Evolutionary conservation across 2,797 vertebrate species (phyloP), one percentile per base, ranked within the genome.

Genomic region (Numenius phaeopus): DNA sequence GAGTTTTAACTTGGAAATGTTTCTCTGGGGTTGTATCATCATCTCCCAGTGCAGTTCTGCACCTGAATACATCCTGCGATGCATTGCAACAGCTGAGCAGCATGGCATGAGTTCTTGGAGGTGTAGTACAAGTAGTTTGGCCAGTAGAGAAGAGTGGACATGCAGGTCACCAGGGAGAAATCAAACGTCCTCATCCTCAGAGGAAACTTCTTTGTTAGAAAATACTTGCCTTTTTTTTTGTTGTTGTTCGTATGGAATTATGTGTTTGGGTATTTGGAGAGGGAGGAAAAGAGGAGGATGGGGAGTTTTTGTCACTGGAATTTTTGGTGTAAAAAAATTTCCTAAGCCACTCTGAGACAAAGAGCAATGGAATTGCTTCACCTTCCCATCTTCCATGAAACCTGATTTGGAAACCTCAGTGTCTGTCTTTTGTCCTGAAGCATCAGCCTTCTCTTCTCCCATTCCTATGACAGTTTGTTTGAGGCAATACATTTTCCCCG

Each of bases 21-120:
- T 90, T 73, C 5, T 10, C 39, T n/a, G 26, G 29, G 27, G 6
- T 70, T 89, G 29, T 64, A 3, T 40, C 16, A 40, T 65, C 66
- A 34, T 44, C 6, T 77, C 20, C 32, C 15, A 24, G 2, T 12
- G 32, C 3, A 14, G 15, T 73, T 89, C 57, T 87, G 73, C n/a
- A 27, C 3, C 16, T 20, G 37, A 64, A 4, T 42, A 32, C 0
- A 0, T 64, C 34, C 23, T 44, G 26, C 1, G 2, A 16, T 47
- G 11, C 29, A 16, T 7, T 83, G 49, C 70, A 65, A 54, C 49
- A 54, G 8, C 61, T n/a, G 39, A 87, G 46, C 49, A 78, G 47
- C 19, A 27, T 1, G 5, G n/a, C 5, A 0, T 24, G 29, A 46
- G 30, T 50, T 32, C 52, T 44, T 69, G 44, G 27, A 83, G n/a